Evolutionary conservation across 2,888 invertebrate species (phyloP).

Genomic region (Pycnomerus fuliginosus): DNA sequence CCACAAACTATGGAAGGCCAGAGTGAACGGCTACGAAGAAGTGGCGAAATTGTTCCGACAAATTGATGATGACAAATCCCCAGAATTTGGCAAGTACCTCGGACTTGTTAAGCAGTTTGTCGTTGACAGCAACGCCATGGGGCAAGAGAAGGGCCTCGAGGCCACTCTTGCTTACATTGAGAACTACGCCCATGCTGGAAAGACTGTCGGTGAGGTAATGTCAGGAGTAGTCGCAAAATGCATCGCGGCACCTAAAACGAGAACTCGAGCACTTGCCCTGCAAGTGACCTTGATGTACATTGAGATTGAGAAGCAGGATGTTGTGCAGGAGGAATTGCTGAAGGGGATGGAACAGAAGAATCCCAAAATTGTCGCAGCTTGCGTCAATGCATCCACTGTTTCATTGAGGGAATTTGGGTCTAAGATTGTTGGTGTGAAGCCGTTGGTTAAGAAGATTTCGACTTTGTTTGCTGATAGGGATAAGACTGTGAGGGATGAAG

Average conservation of each 20-base stretch:
- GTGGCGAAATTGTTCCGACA: slow-evolving; percentile 84
- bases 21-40: slow-evolving; percentile 92
- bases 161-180: slow-evolving; percentile 89
- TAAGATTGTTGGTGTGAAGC: slow-evolving; percentile 86
- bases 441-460: slow-evolving; percentile 84
- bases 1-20: slow-evolving; percentile 95
- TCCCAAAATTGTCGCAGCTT: slow-evolving; percentile 90
- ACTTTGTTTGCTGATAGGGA: slow-evolving; percentile 87
- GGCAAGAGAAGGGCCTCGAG: slow-evolving; percentile 94
- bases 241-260: slow-evolving; percentile 86
- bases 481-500: slow-evolving; percentile 88
- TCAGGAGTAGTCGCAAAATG: slow-evolving; percentile 84
- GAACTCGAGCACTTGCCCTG: slow-evolving; percentile 86
- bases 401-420: slow-evolving; percentile 88
- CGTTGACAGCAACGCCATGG: slow-evolving; percentile 88
- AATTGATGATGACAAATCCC: slow-evolving; percentile 89
- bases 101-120: slow-evolving; percentile 94
- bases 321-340: slow-evolving; percentile 84
- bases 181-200: slow-evolving; percentile 84
- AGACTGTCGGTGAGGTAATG: slow-evolving; percentile 82
- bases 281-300: slow-evolving; percentile 92
- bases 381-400: slow-evolving; percentile 71
- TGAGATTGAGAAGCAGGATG: slow-evolving; percentile 93
- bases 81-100: slow-evolving; percentile 89
- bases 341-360: slow-evolving; percentile 96